These are phyloP conservation scores for Uromys caudimaculatus DNA, from an alignment of 2,797 vertebrate species.

Conservation along the genomic window DNA sequence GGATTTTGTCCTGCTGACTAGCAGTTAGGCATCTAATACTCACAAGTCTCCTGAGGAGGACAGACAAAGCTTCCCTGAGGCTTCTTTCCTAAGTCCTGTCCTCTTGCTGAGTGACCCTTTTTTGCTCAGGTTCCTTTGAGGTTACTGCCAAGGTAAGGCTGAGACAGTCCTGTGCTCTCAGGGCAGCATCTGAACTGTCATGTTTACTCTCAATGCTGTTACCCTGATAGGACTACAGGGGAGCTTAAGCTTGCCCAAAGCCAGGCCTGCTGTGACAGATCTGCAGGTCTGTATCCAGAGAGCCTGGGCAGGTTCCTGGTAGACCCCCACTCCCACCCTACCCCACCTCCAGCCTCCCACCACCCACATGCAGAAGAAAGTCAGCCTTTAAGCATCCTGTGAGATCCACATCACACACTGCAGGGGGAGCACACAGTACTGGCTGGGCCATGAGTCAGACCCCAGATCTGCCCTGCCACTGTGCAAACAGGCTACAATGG, in stretches of 20 bases:
- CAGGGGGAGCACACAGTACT: neutral
- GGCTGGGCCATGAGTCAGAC: neutral
- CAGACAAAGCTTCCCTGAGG: neutral
- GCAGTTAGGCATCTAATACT: neutral
- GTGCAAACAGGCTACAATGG: neutral
- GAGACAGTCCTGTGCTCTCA: neutral
- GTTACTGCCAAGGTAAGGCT: neutral
- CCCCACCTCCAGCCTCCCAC: too few species aligned
- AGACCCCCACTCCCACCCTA: neutral
- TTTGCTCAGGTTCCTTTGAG: neutral
- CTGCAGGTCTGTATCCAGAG: neutral
- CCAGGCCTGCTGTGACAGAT: neutral
- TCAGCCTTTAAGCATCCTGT: fast-evolving
- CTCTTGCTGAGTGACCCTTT: neutral
- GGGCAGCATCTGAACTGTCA: neutral
- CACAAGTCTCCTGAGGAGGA: neutral
- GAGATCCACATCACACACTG: neutral
- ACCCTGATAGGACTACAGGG: neutral
- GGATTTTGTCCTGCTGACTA: neutral
- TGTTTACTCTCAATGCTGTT: neutral
- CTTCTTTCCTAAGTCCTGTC: too few species aligned
- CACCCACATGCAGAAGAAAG: neutral
- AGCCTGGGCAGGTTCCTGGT: neutral
- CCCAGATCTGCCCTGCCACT: neutral
- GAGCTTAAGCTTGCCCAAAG: neutral